Evolutionary conservation across 2,888 invertebrate genomes (phyloP).

Genomic region (Trachelus troglodyta): DNA sequence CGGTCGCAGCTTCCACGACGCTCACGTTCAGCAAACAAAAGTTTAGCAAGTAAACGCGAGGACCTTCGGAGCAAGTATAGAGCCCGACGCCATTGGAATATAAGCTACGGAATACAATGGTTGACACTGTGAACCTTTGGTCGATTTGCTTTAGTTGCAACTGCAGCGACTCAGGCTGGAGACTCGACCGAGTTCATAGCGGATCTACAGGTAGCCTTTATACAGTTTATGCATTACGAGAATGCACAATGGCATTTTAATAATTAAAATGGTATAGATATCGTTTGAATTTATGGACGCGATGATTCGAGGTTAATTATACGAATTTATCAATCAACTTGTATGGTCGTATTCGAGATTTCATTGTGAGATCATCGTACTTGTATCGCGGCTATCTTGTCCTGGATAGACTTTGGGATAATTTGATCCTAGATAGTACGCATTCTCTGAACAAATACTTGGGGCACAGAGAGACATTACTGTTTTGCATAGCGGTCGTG

Average conservation of each 20-base stretch:
- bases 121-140: conserved; percentile 36
- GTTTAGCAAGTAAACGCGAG: not conserved
- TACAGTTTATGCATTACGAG: not conserved
- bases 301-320: not conserved
- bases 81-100: not conserved
- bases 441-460: not conserved
- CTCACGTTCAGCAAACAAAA: not conserved
- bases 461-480: not conserved
- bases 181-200: not conserved
- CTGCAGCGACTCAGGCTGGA: not conserved
- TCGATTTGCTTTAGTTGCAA: conserved; percentile 6
- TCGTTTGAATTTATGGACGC: not conserved
- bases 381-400: not conserved
- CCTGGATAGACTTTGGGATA: not conserved
- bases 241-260: not conserved
- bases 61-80: not conserved
- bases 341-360: not conserved
- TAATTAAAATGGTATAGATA: not conserved
- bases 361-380: not conserved
- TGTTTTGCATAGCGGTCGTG: conserved; percentile 14
- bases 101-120: conserved; percentile 37
- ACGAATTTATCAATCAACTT: not conserved
- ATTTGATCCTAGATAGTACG: not conserved
- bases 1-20: not conserved
- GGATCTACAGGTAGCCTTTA: not conserved